Percentiles rank a stretch among this genome's conserved stretches.
phyloP scores from a whole-genome alignment of 2,888 invertebrate genomes.

The Dryococelus australis region DNA sequence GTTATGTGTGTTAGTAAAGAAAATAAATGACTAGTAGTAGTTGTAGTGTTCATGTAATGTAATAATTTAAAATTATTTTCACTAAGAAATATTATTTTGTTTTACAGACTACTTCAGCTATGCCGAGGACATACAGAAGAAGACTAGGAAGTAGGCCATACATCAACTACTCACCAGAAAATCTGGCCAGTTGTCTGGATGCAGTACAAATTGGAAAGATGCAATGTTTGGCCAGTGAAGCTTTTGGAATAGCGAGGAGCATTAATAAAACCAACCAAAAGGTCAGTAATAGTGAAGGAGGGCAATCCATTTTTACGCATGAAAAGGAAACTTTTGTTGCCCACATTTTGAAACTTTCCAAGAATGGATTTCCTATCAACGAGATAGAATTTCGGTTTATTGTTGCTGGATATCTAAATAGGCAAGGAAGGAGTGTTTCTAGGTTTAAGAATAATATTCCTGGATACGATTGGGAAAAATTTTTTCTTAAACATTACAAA shows the following conservation, averaged over 20 bases:
- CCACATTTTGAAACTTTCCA: conserved; percentile 27
- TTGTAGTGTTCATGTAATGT: no score
- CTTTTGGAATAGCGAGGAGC: neutral
- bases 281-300: neutral
- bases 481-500: conserved; percentile 41
- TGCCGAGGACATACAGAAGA: neutral
- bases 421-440: conserved; percentile 38
- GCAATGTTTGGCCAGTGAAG: neutral
- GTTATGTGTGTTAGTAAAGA: neutral
- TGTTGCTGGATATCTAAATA: conserved; percentile 46
- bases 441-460: conserved; percentile 50
- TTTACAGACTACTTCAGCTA: neutral
- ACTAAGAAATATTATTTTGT: neutral
- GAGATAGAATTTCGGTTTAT: conserved; percentile 44
- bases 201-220: neutral
- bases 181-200: neutral
- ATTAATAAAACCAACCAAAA: neutral
- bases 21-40: neutral
- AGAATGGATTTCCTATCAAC: conserved; percentile 49
- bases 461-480: conserved; percentile 49
- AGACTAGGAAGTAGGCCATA: neutral
- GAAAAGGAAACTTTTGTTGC: conserved; percentile 7
- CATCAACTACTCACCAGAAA: neutral
- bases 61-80: neutral
- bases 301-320: neutral